Conservation (phyloP, 2,888 invertebrate genomes). For the Tupiocoris notatus region DNA sequence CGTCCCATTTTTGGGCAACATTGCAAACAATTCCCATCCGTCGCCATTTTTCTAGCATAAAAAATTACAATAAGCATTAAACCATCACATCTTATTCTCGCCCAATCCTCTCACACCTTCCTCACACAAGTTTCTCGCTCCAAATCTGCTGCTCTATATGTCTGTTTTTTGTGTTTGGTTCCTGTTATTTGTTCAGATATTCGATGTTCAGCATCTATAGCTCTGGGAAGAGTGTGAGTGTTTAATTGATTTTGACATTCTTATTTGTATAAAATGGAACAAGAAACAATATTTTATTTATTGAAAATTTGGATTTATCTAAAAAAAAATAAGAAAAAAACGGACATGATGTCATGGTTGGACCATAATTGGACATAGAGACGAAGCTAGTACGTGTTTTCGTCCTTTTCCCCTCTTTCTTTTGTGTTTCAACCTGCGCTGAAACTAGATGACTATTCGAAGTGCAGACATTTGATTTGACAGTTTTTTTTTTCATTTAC, state of each 20-base stretch:
- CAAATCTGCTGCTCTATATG: constrained; percentile 28
- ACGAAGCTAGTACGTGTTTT: not conserved
- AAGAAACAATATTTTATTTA: not conserved
- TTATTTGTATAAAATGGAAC: constrained; percentile 24
- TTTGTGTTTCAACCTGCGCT: not conserved
- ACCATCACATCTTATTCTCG: not conserved
- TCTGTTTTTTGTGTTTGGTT: constrained; percentile 41
- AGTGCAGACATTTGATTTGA: constrained; percentile 32
- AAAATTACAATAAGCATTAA: no score
- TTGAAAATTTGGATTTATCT: constrained; percentile 6
- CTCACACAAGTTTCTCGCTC: not conserved
- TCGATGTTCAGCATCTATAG: constrained; percentile 41
- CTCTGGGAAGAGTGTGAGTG: constrained; percentile 41
- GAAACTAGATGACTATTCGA: not conserved
- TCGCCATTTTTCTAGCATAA: no score
- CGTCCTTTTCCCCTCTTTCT: not conserved
- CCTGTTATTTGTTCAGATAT: constrained; percentile 42
- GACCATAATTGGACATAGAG: not conserved
- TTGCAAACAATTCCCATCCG: no score
- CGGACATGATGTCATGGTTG: constrained; percentile 5
- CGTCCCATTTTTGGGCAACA: no score
- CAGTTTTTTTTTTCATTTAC: constrained; percentile 36
- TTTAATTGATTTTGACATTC: constrained; percentile 15
- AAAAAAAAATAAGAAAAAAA: not conserved
- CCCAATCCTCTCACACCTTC: not conserved